Percentiles rank a stretch among this genome's conserved stretches.
Evolutionary conservation across 2,797 vertebrate species (phyloP).

Genomic region (Pseudopleuronectes americanus): DNA sequence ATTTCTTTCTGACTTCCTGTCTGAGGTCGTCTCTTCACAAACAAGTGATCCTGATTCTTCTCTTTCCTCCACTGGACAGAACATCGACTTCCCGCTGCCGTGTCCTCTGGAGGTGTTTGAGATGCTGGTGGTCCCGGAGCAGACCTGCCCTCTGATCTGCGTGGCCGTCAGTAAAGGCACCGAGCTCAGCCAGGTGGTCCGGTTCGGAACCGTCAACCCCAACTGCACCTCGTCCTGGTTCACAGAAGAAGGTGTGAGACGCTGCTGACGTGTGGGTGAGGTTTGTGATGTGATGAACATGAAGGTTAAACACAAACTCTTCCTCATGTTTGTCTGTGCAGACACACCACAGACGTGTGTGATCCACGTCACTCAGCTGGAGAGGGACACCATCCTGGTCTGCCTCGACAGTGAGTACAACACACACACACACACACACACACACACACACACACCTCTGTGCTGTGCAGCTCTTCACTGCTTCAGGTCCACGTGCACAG

Average conservation of each 20-base stretch:
- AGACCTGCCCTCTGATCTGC: constrained; percentile 93
- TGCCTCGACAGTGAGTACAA: constrained; percentile 91
- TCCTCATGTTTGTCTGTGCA: constrained; percentile 46
- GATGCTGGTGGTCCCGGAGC: constrained; percentile 94
- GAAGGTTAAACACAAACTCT: neutral
- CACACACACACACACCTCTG: neutral
- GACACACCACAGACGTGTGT: constrained; percentile 92
- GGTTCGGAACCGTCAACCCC: constrained; percentile 94
- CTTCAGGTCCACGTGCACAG: neutral
- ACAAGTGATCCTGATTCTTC: too few species aligned
- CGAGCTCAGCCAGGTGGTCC: constrained; percentile 93
- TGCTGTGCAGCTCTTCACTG: neutral
- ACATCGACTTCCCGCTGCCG: constrained; percentile 93
- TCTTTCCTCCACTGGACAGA: constrained; percentile 71
- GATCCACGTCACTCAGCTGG: constrained; percentile 93
- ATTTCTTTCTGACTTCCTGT: neutral
- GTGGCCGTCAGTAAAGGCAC: constrained; percentile 92
- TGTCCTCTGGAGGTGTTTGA: constrained; percentile 93
- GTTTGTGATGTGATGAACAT: neutral
- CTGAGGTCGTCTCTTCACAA: neutral
- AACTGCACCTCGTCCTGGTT: constrained; percentile 96
- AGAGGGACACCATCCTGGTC: constrained; percentile 94
- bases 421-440: neutral
- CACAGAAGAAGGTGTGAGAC: constrained; percentile 90
- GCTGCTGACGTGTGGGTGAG: neutral